Percentiles rank a stretch among this genome's conserved stretches.
These are phyloP conservation scores for Hermetia illucens DNA, from an alignment of 1,140 invertebrate species.

Conservation along the genomic window DNA sequence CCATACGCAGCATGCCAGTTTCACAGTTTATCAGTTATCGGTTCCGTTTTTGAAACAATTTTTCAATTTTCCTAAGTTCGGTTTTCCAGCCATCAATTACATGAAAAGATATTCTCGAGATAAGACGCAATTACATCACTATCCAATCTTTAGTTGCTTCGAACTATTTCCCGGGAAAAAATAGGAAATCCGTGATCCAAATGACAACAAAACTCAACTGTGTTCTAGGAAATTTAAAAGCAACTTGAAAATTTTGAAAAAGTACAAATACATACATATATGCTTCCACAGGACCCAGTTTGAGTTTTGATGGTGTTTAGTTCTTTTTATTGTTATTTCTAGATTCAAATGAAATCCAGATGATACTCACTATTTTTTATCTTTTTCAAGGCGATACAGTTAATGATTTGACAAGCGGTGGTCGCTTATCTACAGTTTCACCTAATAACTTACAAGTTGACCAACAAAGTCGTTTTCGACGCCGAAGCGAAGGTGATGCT, in stretches of 20 bases:
- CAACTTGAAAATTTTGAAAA: too few species aligned
- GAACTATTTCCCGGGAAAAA: background rate
- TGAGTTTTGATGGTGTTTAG: slow-evolving; percentile 11
- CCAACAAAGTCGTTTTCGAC: slow-evolving; percentile 18
- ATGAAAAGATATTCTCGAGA: background rate
- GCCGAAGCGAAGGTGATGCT: slow-evolving; percentile 28
- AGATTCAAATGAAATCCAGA: slow-evolving; percentile 1
- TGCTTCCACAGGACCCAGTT: too few species aligned
- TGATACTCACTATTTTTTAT: slow-evolving; percentile 1
- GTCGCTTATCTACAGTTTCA: slow-evolving; percentile 6
- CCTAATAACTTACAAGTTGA: slow-evolving; percentile 13
- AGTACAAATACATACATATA: too few species aligned
- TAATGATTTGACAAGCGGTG: slow-evolving; percentile 9
- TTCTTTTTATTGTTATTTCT: slow-evolving; percentile 10
- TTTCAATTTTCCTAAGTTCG: too few species aligned
- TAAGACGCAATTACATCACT: background rate
- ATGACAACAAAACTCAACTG: too few species aligned
- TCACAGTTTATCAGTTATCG: background rate
- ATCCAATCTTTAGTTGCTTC: background rate
- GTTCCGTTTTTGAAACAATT: background rate
- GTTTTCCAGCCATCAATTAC: background rate
- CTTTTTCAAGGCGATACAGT: slow-evolving; percentile 8
- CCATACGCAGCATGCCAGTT: too few species aligned
- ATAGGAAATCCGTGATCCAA: background rate
- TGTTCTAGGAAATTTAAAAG: too few species aligned